Percentiles rank a stretch among this genome's conserved stretches.
Conservation (phyloP, 2,113 vertebrate species). For the Corydoras maculifer region DNA sequence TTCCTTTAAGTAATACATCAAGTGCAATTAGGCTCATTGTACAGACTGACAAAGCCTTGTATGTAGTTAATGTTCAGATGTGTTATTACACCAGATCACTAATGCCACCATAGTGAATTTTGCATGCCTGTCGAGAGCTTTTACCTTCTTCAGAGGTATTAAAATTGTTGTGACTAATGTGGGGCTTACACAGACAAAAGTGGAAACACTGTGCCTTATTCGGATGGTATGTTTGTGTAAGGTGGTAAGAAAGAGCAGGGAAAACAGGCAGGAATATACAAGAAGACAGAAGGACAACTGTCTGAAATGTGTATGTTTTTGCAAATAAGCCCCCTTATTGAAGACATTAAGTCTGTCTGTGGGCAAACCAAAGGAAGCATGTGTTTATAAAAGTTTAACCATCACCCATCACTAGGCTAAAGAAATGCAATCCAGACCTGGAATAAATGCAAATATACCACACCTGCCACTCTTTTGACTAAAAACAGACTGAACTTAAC, state of each 20-base stretch:
- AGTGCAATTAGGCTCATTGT: too few relatives aligned
- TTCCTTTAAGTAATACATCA: too few relatives aligned
- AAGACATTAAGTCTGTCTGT: slow-evolving; percentile 42
- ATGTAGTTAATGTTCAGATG: too few relatives aligned
- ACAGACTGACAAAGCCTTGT: too few relatives aligned
- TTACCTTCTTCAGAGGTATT: too few relatives aligned
- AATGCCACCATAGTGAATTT: too few relatives aligned
- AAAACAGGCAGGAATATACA: background rate
- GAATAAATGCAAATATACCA: slow-evolving; percentile 18
- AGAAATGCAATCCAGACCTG: slow-evolving; percentile 23
- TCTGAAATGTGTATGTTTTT: background rate
- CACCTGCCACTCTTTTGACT: slow-evolving; percentile 39
- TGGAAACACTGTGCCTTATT: background rate
- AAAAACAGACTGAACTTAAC: slow-evolving; percentile 9
- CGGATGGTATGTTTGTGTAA: background rate
- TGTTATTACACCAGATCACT: too few relatives aligned
- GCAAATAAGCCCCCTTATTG: background rate
- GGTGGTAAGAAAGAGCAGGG: too few relatives aligned
- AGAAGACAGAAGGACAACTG: background rate
- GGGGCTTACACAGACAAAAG: background rate
- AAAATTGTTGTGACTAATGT: too few relatives aligned
- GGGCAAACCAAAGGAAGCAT: slow-evolving; percentile 14
- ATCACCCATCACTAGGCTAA: slow-evolving; percentile 1
- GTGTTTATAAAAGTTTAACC: slow-evolving; percentile 21
- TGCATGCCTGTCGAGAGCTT: too few relatives aligned